Evolutionary conservation across 2,888 invertebrate genomes (phyloP), one percentile per base, ranked within the genome.

Genomic region (Pseudococcus jackbeardsleyi): DNA sequence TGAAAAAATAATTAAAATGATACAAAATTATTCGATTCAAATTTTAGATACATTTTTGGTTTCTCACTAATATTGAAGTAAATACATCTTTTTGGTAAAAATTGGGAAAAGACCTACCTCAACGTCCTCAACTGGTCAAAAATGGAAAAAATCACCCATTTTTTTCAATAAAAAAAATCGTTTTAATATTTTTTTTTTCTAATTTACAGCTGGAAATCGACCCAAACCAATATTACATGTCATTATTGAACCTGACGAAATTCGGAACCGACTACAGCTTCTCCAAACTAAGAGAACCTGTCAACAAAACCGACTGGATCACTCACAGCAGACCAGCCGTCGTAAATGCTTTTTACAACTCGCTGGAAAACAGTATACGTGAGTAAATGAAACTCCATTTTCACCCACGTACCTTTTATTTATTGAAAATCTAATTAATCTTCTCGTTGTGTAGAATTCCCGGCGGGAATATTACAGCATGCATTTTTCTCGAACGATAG

Each of bases 391-490:
- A 46, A 5, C 39, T 59, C 19, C 26, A 3, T 33, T 12, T 86
- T 84, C 12, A 8, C 50, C 6, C 17, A 7, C 7, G 17, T 46
- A n/a, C 42, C 42, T 33, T 19, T 5, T 11, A 42, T n/a, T 82
- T n/a, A 15, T 72, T 8, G 39, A 15, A 3, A 15, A 84, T 9
- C 26, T 86, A n/a, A 50, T n/a, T 46, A 46, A 22, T 26, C 26
- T 42, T 42, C 42, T 42, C 42, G 1, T 46, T 11, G 26, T 90
- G 79, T 92, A 98, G 97, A 97, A 92, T 97, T 98, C 92, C 97
- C 98, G 0, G 98, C 98, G 90, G 98, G 97, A 89, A 97, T 98
- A 89, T 93, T 98, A 0, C 98, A 98, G 93, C 97, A 97, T 1
- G 95, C 95, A 1, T 98, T 98, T 94, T 98, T 97, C 93, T 95